Evolutionary conservation across 2,888 invertebrate species (phyloP).

Genomic region (Hypsopygia costalis): DNA sequence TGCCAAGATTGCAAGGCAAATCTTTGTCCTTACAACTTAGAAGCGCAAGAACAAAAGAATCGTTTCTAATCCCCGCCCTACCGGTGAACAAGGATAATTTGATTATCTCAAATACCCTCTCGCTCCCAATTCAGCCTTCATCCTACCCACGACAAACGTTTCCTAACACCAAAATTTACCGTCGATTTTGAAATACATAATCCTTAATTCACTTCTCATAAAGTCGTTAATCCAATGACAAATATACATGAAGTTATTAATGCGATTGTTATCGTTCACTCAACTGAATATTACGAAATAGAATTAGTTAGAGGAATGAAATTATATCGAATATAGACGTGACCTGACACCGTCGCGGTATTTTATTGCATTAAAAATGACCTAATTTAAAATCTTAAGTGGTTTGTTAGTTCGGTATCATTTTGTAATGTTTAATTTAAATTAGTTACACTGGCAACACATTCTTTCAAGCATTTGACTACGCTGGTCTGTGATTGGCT

Average conservation of each 20-base stretch:
- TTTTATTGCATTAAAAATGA: no score
- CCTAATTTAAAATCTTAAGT: no score
- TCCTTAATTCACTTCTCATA: slow-evolving; percentile 5
- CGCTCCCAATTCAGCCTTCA: slow-evolving; percentile 12
- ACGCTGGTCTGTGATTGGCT: no score
- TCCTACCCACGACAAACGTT: slow-evolving; percentile 12
- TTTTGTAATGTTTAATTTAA: no score
- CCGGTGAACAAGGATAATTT: slow-evolving; percentile 40
- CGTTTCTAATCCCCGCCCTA: slow-evolving; percentile 28
- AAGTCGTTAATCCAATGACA: slow-evolving; percentile 7
- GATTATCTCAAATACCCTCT: slow-evolving; percentile 33
- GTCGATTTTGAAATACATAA: neutral
- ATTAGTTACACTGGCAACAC: no score
- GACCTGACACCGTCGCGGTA: neutral
- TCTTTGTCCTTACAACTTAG: no score
- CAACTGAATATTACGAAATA: slow-evolving; percentile 20
- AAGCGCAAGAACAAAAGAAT: slow-evolving; percentile 29
- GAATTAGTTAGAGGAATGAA: slow-evolving; percentile 16
- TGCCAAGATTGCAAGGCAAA: no score
- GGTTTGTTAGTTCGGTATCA: no score
- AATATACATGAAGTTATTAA: neutral
- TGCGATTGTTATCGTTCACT: slow-evolving; percentile 9
- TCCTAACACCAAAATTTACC: slow-evolving; percentile 14
- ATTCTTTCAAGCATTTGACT: no score
- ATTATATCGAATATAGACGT: slow-evolving; percentile 3